Conservation (phyloP, 2,888 invertebrate species). For the Oithona nana region DNA sequence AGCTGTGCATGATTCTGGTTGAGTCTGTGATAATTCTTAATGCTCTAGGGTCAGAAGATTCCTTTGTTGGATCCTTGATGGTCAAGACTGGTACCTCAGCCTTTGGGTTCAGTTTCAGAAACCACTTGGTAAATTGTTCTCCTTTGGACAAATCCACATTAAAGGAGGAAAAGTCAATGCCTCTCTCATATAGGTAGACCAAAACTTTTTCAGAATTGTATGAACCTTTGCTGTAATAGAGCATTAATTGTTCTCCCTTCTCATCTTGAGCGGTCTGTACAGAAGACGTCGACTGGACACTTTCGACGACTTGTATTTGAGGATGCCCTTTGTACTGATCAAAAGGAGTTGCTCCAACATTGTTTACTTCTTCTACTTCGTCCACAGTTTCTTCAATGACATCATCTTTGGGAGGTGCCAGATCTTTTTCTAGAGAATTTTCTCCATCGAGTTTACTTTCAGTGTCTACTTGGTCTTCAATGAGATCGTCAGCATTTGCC, state of each 20-base stretch:
- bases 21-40: background rate
- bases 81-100: conserved; percentile 1
- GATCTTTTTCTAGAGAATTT: background rate
- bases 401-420: background rate
- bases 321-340: background rate
- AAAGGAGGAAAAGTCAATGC: background rate
- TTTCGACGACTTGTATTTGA: background rate
- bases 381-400: background rate
- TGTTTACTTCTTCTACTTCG: background rate
- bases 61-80: background rate
- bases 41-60: background rate
- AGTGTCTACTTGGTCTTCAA: background rate
- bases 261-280: background rate
- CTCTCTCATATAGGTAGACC: conserved; percentile 3
- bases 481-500: background rate
- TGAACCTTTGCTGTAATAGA: background rate
- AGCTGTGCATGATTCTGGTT: background rate
- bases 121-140: conserved; percentile 8
- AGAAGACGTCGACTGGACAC: background rate
- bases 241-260: background rate
- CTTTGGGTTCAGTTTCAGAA: conserved; percentile 5
- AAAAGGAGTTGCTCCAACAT: conserved; percentile 11
- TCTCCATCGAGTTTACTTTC: background rate
- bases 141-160: background rate
- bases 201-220: conserved; percentile 1